These are phyloP conservation scores for Trochalopteron elliotii DNA, from an alignment of 2,113 vertebrate species.

Conservation along the genomic window DNA sequence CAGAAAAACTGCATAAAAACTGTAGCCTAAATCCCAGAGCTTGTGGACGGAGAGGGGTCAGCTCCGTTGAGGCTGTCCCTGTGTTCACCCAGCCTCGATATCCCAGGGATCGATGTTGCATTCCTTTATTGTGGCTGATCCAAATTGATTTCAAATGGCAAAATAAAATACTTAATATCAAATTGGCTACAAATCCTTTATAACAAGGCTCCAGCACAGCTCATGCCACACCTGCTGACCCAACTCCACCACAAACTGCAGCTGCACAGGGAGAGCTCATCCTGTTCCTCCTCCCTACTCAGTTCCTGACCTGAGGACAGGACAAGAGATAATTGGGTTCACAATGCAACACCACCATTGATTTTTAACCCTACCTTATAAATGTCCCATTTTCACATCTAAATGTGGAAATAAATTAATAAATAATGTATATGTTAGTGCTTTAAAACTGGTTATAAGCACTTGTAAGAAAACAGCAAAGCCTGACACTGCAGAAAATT, in stretches of 20 bases:
- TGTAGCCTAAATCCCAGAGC: too few species aligned
- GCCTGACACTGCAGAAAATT: background rate
- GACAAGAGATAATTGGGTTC: fast-evolving
- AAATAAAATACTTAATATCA: too few species aligned
- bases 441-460: background rate
- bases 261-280: fast-evolving
- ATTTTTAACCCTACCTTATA: background rate
- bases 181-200: too few species aligned
- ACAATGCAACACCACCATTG: background rate
- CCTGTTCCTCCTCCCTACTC: background rate
- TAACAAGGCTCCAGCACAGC: background rate
- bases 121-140: too few species aligned
- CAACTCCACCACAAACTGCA: background rate
- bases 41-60: too few species aligned
- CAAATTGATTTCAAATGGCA: too few species aligned
- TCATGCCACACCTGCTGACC: background rate
- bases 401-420: background rate
- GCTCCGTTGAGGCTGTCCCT: too few species aligned
- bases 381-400: background rate
- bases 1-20: too few species aligned
- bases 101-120: too few species aligned
- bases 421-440: background rate
- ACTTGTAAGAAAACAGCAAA: background rate
- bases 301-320: background rate
- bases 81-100: too few species aligned